phyloP scores from a whole-genome alignment of 2,797 vertebrate species.

The Semotilus atromaculatus region DNA sequence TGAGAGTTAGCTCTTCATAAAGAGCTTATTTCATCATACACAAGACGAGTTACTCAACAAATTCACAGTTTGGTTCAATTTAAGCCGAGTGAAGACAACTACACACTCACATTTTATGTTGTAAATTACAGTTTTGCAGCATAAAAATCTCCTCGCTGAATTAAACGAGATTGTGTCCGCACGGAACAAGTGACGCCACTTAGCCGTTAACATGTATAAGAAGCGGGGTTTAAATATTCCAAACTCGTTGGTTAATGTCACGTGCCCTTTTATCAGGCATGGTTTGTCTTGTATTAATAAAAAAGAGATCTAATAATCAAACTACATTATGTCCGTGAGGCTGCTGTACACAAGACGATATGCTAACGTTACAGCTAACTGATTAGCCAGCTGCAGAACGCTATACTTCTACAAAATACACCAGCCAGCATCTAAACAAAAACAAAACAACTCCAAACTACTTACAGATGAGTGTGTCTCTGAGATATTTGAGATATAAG shows the following conservation, averaged over 20 bases:
- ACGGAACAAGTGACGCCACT: not conserved
- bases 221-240: not conserved
- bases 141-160: not conserved
- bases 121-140: not conserved
- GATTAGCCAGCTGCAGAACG: conserved; percentile 31
- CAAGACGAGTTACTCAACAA: not conserved
- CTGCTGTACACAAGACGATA: conserved; percentile 17
- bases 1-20: not conserved
- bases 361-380: conserved; percentile 35
- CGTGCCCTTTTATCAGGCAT: not conserved
- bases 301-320: not conserved
- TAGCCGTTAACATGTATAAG: conserved; percentile 25
- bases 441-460: conserved; percentile 25
- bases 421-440: not conserved
- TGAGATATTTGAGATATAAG: not conserved
- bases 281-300: not conserved
- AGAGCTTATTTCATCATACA: not conserved
- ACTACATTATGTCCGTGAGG: not conserved
- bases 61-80: conserved; percentile 12
- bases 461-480: not conserved
- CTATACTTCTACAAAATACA: conserved; percentile 1
- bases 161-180: conserved; percentile 36
- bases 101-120: not conserved
- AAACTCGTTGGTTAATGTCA: not conserved
- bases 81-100: not conserved